Percentiles rank a stretch among this genome's conserved stretches.
Conservation (phyloP, 2,888 invertebrate genomes). For the Agonopterix alstromeriana region DNA sequence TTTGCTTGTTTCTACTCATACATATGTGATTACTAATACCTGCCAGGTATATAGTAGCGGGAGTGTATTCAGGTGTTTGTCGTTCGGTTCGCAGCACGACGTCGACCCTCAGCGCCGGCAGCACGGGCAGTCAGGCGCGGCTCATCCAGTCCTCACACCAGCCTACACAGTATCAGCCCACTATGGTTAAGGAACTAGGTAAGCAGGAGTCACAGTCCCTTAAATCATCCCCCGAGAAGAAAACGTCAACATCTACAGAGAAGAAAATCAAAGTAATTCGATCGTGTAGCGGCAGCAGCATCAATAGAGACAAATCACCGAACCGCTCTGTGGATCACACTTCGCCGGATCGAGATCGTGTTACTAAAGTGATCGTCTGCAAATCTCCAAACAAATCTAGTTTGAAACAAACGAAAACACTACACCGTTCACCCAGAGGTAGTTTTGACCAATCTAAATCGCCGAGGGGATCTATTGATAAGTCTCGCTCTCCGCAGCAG, state of each 20-base stretch:
- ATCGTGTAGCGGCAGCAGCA: conserved; percentile 73
- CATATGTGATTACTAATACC: conserved; percentile 45
- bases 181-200: conserved; percentile 93
- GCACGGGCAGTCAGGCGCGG: conserved; percentile 94
- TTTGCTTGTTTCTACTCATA: conserved; percentile 57
- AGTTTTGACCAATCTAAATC: conserved; percentile 71
- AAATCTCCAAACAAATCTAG: conserved; percentile 71
- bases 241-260: conserved; percentile 38
- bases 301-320: conserved; percentile 64
- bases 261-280: conserved; percentile 68
- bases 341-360: conserved; percentile 61
- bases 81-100: conserved; percentile 83
- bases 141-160: conserved; percentile 96
- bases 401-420: conserved; percentile 55
- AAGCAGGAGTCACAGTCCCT: conserved; percentile 78
- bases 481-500: conserved; percentile 73
- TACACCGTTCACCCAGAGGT: conserved; percentile 72
- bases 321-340: conserved; percentile 42
- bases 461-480: conserved; percentile 76
- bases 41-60: neutral
- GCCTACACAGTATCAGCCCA: conserved; percentile 93
- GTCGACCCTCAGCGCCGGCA: conserved; percentile 94
- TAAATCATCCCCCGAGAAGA: conserved; percentile 71
- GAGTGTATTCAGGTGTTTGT: neutral
- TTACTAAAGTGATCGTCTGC: conserved; percentile 69